Evolutionary conservation across 2,113 vertebrate species (phyloP).

Genomic region (Halichoerus grypus): DNA sequence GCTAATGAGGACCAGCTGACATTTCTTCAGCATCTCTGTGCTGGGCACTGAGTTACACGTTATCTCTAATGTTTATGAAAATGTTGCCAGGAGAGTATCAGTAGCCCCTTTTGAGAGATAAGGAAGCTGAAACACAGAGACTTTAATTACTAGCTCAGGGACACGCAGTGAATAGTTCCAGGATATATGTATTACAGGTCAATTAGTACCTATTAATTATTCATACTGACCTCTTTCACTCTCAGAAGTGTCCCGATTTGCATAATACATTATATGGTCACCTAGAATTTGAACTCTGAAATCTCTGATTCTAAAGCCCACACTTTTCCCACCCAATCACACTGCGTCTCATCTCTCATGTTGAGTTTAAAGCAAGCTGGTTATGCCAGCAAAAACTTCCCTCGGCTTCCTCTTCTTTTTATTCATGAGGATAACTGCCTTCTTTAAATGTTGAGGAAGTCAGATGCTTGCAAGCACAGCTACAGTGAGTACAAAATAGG

Average conservation of each 20-base stretch:
- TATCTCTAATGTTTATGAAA: neutral
- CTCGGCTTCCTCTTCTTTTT: neutral
- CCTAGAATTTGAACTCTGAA: neutral
- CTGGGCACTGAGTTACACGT: neutral
- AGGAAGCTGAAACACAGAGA: neutral
- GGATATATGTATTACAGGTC: neutral
- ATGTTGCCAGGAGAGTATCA: neutral
- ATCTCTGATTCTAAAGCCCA: neutral
- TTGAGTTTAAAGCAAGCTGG: neutral
- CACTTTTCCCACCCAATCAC: neutral
- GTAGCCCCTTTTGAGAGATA: neutral
- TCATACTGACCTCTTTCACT: neutral
- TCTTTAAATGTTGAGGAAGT: neutral
- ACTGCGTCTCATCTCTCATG: neutral
- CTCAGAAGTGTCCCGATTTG: neutral
- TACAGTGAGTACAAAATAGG: neutral
- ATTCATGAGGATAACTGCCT: neutral
- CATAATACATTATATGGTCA: neutral
- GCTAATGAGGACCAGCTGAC: accelerated
- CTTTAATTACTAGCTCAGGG: conserved; percentile 8
- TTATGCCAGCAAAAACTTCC: neutral
- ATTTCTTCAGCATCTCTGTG: neutral
- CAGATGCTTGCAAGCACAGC: neutral
- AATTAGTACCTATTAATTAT: neutral
- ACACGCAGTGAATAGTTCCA: neutral